A percentile compares a stretch with the other conserved stretches of the same genome.
These are phyloP conservation scores for Atherinosoma microstoma DNA, from an alignment of 2,797 vertebrate species.

Conservation along the genomic window DNA sequence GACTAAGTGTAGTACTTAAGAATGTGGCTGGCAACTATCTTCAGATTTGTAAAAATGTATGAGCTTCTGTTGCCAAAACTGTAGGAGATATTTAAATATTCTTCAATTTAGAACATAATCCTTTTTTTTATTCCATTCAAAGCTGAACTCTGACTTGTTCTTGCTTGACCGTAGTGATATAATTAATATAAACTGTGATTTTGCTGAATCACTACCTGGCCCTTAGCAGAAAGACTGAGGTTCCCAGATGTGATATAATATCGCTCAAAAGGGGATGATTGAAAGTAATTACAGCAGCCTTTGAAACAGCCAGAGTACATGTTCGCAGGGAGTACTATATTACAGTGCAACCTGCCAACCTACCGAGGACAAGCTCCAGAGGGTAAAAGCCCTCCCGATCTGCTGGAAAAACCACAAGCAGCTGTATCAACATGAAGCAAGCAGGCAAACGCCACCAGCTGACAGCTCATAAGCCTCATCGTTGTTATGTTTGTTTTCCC, in stretches of 20 bases:
- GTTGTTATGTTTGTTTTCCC: constrained; percentile 24
- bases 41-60: constrained; percentile 1
- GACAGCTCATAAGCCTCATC: constrained; percentile 16
- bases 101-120: not conserved
- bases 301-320: constrained; percentile 49
- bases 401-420: constrained; percentile 67
- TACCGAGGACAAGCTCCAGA: constrained; percentile 50
- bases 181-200: constrained; percentile 1
- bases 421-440: constrained; percentile 72
- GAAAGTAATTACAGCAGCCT: constrained; percentile 47
- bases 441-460: constrained; percentile 1
- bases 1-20: constrained; percentile 21
- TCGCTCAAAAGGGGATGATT: constrained; percentile 48
- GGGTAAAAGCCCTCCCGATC: constrained; percentile 58
- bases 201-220: constrained; percentile 26
- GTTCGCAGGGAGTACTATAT: constrained; percentile 41
- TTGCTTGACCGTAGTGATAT: not conserved
- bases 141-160: not conserved
- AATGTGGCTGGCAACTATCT: constrained; percentile 7
- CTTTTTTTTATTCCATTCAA: not conserved
- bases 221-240: not conserved
- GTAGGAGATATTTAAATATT: not conserved
- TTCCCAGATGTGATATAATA: constrained; percentile 32
- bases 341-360: constrained; percentile 56
- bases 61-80: not conserved